Evolutionary conservation across 1,140 invertebrate species (phyloP).

Genomic region (Alviniconcha marisindica): DNA sequence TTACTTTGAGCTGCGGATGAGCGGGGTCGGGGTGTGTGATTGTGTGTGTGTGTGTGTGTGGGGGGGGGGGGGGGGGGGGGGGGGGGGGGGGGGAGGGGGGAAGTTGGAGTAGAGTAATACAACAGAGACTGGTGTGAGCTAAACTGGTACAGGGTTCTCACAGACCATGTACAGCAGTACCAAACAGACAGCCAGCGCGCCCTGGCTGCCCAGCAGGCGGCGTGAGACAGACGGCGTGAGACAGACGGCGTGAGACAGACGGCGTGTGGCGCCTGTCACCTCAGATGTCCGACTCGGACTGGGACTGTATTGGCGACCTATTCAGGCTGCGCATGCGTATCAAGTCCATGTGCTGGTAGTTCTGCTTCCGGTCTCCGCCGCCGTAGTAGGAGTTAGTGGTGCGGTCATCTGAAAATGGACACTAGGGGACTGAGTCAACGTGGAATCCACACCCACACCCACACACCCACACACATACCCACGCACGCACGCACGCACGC

Average conservation of each 20-base stretch:
- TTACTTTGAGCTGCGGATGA: not conserved
- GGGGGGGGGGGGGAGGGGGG: no score
- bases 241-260: not conserved
- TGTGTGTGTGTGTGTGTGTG: not conserved
- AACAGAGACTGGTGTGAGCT: not conserved
- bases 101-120: not conserved
- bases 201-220: not conserved
- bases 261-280: not conserved
- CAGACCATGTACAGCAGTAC: not conserved
- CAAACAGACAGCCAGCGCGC: not conserved
- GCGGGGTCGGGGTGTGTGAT: not conserved
- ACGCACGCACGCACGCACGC: not conserved
- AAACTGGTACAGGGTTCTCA: not conserved
- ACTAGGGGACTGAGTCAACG: no score
- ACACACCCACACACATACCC: not conserved
- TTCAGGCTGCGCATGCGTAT: slow-evolving; percentile 50
- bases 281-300: slow-evolving; percentile 39
- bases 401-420: slow-evolving; percentile 48
- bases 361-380: slow-evolving; percentile 27
- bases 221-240: not conserved
- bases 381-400: slow-evolving; percentile 39
- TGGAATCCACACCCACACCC: no score
- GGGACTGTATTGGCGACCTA: slow-evolving; percentile 34
- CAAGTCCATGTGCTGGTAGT: slow-evolving; percentile 48
- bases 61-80: no score